These are phyloP conservation scores for Euura saliciscinereae DNA, from an alignment of 1,140 invertebrate genomes.

Conservation along the genomic window DNA sequence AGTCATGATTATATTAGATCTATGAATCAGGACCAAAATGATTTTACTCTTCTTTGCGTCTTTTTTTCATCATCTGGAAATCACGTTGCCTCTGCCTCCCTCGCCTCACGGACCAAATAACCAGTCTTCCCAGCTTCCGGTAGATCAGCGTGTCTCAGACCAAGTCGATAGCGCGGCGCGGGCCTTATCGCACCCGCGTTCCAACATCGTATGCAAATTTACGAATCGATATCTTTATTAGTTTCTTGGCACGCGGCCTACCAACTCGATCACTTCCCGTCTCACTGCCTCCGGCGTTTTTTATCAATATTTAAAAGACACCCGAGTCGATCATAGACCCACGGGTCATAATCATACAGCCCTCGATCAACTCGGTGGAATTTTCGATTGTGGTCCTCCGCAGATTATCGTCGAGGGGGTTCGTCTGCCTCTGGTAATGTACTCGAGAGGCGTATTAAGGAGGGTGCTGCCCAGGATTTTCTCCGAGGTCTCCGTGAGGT, in stretches of 20 bases:
- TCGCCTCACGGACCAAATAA: not conserved
- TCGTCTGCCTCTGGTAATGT: not conserved
- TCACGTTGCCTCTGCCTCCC: not conserved
- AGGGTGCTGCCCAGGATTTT: not conserved
- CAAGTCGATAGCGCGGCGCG: not conserved
- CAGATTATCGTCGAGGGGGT: too few species aligned
- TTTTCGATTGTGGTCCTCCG: not conserved
- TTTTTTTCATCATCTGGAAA: not conserved
- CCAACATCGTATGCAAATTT: constrained; percentile 3
- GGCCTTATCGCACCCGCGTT: not conserved
- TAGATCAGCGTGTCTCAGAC: not conserved
- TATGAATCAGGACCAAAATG: not conserved
- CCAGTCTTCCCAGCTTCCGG: constrained; percentile 2
- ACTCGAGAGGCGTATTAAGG: not conserved
- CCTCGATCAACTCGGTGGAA: too few species aligned
- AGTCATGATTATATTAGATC: not conserved
- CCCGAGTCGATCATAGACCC: too few species aligned
- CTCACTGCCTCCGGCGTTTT: not conserved
- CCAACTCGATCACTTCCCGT: not conserved
- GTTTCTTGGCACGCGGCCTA: not conserved
- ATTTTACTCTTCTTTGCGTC: not conserved
- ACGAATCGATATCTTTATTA: constrained; percentile 3
- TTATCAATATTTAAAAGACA: too few species aligned
- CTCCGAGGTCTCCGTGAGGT: not conserved
- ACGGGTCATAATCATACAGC: too few species aligned